Conservation (phyloP, 2,888 invertebrate species). For the Volucella inanis region DNA sequence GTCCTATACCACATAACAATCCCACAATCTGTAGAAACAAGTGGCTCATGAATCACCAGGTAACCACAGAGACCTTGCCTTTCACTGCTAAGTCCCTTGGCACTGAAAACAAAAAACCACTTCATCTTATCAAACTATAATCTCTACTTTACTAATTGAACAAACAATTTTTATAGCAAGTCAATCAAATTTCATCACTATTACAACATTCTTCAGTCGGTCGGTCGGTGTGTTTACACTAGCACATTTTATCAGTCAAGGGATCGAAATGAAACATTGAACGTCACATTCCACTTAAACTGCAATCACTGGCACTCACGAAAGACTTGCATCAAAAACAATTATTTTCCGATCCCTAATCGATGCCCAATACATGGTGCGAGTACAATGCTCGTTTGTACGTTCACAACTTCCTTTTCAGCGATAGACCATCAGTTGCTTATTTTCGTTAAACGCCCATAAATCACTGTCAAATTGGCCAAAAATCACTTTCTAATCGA, state of each 20-base stretch:
- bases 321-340: neutral
- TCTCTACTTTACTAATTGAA: constrained; percentile 23
- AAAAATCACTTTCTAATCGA: too few species aligned
- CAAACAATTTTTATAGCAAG: constrained; percentile 25
- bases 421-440: too few species aligned
- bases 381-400: too few species aligned
- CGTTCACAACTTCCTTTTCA: neutral
- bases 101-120: constrained; percentile 1
- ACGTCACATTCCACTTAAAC: constrained; percentile 59
- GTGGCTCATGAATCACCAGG: too few species aligned
- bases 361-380: neutral
- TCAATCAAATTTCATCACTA: constrained; percentile 34
- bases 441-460: too few species aligned
- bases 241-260: constrained; percentile 50
- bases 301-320: constrained; percentile 37
- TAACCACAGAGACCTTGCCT: too few species aligned
- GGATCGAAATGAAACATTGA: constrained; percentile 22
- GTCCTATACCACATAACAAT: too few species aligned
- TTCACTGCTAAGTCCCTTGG: neutral
- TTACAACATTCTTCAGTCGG: neutral
- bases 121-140: constrained; percentile 17
- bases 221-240: constrained; percentile 1
- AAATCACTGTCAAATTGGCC: too few species aligned
- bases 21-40: too few species aligned
- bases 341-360: too few species aligned